These are phyloP conservation scores for Polydrusus cervinus DNA, from an alignment of 2,888 invertebrate species.

Conservation along the genomic window DNA sequence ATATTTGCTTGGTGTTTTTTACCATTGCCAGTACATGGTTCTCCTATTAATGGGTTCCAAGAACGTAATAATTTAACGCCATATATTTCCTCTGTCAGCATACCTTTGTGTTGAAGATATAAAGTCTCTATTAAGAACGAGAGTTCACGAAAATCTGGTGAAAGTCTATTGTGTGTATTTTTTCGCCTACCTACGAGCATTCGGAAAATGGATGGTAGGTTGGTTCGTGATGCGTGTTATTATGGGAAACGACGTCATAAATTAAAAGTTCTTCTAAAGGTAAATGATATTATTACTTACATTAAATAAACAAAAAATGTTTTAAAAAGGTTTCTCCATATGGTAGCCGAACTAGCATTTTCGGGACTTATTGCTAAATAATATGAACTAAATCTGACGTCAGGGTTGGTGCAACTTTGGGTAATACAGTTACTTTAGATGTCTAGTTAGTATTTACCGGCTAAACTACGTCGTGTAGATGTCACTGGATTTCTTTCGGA, in stretches of 20 bases:
- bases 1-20: background rate
- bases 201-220: background rate
- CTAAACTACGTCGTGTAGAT: too few relatives aligned
- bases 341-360: too few relatives aligned
- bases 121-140: conserved; percentile 32
- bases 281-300: too few relatives aligned
- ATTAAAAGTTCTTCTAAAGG: background rate
- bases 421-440: too few relatives aligned
- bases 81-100: conserved; percentile 35
- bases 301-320: too few relatives aligned
- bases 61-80: conserved; percentile 38
- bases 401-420: too few relatives aligned
- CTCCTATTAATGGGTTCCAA: conserved; percentile 36
- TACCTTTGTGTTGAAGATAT: conserved; percentile 21
- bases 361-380: too few relatives aligned
- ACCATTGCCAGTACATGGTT: conserved; percentile 6
- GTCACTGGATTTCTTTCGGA: too few relatives aligned
- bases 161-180: conserved; percentile 7
- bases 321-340: too few relatives aligned
- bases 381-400: too few relatives aligned
- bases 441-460: too few relatives aligned
- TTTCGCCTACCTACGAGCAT: conserved; percentile 24
- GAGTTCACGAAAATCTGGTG: conserved; percentile 26
- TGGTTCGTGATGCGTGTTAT: background rate
- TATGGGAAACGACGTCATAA: background rate